Conservation (phyloP, 1,140 invertebrate genomes). For the Colletes latitarsis region DNA sequence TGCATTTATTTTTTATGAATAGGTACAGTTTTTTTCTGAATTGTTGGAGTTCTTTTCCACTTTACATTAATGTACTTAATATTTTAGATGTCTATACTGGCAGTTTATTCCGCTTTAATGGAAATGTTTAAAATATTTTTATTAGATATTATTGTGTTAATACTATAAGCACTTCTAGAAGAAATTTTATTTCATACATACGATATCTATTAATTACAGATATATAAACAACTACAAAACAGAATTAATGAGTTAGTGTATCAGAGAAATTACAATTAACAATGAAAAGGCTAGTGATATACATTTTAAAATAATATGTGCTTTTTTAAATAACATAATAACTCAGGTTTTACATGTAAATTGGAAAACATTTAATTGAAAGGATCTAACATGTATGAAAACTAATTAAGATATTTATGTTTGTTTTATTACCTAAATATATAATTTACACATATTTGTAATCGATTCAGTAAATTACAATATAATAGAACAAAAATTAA, state of each 20-base stretch:
- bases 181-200: neutral
- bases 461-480: neutral
- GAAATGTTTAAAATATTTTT: slow-evolving; percentile 3
- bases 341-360: slow-evolving; percentile 32
- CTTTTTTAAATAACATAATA: slow-evolving; percentile 15
- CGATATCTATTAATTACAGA: neutral
- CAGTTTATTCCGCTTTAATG: neutral
- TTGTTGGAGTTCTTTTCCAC: neutral
- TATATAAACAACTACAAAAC: slow-evolving; percentile 2
- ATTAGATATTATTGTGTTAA: neutral
- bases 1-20: slow-evolving; percentile 16
- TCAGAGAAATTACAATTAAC: neutral
- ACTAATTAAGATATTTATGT: neutral
- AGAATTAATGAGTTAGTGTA: neutral
- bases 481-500: neutral
- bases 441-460: slow-evolving; percentile 8
- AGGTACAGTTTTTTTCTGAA: slow-evolving; percentile 10
- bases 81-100: neutral
- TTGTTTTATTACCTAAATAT: neutral
- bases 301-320: slow-evolving; percentile 15
- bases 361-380: slow-evolving; percentile 39
- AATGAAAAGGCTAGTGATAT: neutral
- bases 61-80: neutral
- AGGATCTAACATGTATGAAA: slow-evolving; percentile 13
- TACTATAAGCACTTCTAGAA: neutral